These are phyloP conservation scores for Heterodera schachtii DNA, from an alignment of 1,140 invertebrate genomes.

Conservation along the genomic window DNA sequence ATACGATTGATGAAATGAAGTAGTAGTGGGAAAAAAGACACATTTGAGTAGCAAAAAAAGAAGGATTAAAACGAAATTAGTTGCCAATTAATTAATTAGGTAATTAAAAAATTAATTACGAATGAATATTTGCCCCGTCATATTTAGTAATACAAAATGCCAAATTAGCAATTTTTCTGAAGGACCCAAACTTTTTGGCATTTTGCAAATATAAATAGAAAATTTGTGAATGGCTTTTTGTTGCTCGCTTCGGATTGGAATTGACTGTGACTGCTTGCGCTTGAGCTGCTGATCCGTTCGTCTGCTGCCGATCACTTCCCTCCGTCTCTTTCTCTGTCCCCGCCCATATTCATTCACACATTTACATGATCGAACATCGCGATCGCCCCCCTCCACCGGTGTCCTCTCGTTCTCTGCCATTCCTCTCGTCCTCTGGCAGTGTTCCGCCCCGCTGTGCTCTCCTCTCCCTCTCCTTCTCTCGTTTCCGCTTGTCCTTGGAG, in stretches of 20 bases:
- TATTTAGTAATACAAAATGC: not conserved
- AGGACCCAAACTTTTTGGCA: no score
- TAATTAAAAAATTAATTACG: not conserved
- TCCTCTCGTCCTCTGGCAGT: conserved; percentile 1
- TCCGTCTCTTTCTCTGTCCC: no score
- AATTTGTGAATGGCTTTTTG: no score
- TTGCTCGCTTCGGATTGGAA: no score
- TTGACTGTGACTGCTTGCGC: no score
- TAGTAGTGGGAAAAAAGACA: not conserved
- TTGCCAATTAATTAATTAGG: not conserved
- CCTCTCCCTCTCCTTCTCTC: conserved; percentile 2
- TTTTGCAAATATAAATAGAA: no score
- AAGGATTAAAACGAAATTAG: not conserved
- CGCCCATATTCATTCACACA: no score
- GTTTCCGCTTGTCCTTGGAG: conserved; percentile 15
- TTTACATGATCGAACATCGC: not conserved
- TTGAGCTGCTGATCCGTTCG: no score
- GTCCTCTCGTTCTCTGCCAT: not conserved
- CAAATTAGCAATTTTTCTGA: not conserved
- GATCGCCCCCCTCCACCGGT: not conserved
- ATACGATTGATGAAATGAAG: not conserved
- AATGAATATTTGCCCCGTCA: not conserved
- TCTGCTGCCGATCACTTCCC: no score
- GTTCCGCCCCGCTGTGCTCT: not conserved
- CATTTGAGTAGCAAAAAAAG: not conserved